These are phyloP conservation scores for Seriola aureovittata DNA, from an alignment of 2,113 vertebrate species.

Conservation along the genomic window DNA sequence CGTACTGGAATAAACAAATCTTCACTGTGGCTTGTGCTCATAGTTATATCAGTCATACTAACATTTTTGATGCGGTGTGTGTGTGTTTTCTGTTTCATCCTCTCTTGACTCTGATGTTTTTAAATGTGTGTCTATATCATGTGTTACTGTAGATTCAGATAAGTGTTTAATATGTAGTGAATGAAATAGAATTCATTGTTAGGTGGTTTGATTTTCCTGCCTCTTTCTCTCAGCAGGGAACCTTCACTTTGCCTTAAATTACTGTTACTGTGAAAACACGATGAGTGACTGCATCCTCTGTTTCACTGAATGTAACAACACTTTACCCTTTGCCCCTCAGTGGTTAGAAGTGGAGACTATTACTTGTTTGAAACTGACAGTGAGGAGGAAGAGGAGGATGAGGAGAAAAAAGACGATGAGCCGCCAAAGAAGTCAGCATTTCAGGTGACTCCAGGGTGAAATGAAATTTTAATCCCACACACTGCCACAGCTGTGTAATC, in stretches of 20 bases:
- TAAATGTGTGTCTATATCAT: neutral
- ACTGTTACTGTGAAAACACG: neutral
- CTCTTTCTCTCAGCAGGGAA: constrained; percentile 33
- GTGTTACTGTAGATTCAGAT: neutral
- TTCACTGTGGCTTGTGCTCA: constrained; percentile 43
- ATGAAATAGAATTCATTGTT: constrained; percentile 6
- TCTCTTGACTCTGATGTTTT: constrained; percentile 6
- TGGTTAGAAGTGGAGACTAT: constrained; percentile 99
- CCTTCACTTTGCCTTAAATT: constrained; percentile 7
- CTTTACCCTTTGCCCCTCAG: constrained; percentile 87
- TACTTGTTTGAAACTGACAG: constrained; percentile 99
- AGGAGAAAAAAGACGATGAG: constrained; percentile 92
- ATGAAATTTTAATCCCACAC: neutral
- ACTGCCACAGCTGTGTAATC: neutral
- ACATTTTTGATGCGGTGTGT: neutral
- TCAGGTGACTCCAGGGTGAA: constrained; percentile 85
- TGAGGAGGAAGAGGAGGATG: constrained; percentile 97
- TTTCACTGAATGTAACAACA: constrained; percentile 50
- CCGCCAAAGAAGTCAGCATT: constrained; percentile 93
- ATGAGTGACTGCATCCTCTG: neutral
- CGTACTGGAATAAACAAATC: constrained; percentile 22
- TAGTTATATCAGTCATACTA: constrained; percentile 12
- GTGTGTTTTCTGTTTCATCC: constrained; percentile 19
- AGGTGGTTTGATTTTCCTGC: constrained; percentile 17
- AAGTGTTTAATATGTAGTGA: neutral